These are phyloP conservation scores for Phalacrocorax carbo DNA, from an alignment of 2,113 vertebrate species.

Conservation along the genomic window DNA sequence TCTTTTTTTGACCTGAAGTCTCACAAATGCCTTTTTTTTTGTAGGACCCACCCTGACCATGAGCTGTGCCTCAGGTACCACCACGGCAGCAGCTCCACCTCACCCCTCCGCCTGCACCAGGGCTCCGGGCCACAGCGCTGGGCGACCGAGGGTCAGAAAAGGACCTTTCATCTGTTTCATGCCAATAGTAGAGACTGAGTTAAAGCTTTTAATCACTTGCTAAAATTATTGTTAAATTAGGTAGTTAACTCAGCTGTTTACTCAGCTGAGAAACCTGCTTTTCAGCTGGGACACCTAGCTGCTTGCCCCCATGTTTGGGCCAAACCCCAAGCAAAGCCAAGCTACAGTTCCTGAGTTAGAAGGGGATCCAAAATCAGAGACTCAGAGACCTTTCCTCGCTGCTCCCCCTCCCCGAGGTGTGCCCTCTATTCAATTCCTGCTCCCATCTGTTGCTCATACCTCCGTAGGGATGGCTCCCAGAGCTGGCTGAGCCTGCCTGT, in stretches of 20 bases:
- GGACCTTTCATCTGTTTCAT: background rate
- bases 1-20: background rate
- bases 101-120: background rate
- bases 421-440: background rate
- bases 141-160: background rate
- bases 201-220: background rate
- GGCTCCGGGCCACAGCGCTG: rapidly evolving
- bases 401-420: background rate
- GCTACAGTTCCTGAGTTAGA: background rate
- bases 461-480: background rate
- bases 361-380: background rate
- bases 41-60: rapidly evolving
- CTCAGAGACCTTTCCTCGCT: background rate
- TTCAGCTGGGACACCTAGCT: background rate
- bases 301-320: background rate
- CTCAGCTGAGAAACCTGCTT: background rate
- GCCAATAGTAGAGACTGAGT: background rate
- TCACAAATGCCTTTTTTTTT: background rate
- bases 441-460: background rate
- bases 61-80: background rate
- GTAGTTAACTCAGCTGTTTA: background rate
- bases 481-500: background rate
- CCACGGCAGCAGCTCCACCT: background rate
- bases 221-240: background rate
- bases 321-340: background rate